These are phyloP conservation scores for Sandelia bainsii DNA, from an alignment of 2,797 vertebrate species.

Conservation along the genomic window DNA sequence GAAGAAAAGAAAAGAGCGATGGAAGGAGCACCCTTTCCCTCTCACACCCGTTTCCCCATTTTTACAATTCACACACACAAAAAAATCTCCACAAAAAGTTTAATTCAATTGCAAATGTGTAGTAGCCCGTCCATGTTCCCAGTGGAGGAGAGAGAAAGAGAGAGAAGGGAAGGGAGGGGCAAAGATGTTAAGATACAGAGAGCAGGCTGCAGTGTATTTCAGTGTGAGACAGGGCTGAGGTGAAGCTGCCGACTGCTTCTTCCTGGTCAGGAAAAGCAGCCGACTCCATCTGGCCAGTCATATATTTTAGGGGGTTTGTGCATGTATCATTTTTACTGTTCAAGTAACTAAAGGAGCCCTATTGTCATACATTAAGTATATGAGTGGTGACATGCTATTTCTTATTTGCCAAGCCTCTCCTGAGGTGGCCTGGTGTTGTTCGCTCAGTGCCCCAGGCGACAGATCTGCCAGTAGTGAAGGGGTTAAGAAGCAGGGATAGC, in stretches of 20 bases:
- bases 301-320: slow-evolving; percentile 31
- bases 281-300: slow-evolving; percentile 37
- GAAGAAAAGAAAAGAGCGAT: slow-evolving; percentile 83
- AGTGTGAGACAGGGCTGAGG: slow-evolving; percentile 60
- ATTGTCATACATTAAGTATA: slow-evolving; percentile 30
- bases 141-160: slow-evolving; percentile 57
- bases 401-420: slow-evolving; percentile 49
- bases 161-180: slow-evolving; percentile 55
- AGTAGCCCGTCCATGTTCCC: slow-evolving; percentile 77
- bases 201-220: slow-evolving; percentile 64
- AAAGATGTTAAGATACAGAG: slow-evolving; percentile 62
- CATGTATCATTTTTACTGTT: slow-evolving; percentile 18
- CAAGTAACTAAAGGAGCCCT: slow-evolving; percentile 1
- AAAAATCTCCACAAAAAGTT: slow-evolving; percentile 78
- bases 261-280: slow-evolving; percentile 55
- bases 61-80: slow-evolving; percentile 62
- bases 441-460: slow-evolving; percentile 62
- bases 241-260: slow-evolving; percentile 61
- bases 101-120: slow-evolving; percentile 89
- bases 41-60: slow-evolving; percentile 61
- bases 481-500: slow-evolving; percentile 87
- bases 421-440: slow-evolving; percentile 57
- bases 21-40: slow-evolving; percentile 75
- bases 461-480: slow-evolving; percentile 75
- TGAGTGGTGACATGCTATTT: slow-evolving; percentile 47